Evolutionary conservation across 2,797 vertebrate genomes (phyloP).

Genomic region (Manis crassicaudata): DNA sequence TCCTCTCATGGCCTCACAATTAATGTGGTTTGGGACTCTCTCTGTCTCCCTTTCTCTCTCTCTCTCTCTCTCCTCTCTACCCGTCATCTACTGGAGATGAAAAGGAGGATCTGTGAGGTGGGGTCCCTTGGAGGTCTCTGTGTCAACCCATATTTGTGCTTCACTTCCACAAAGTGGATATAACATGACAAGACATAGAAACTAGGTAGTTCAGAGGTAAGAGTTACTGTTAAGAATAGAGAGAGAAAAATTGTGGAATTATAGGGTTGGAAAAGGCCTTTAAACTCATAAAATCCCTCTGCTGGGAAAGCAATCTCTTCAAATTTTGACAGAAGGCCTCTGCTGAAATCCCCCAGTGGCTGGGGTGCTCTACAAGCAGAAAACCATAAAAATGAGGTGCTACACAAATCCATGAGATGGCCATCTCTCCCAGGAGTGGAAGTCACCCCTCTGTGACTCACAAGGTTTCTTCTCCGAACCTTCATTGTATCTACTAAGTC

Average conservation of each 20-base stretch:
- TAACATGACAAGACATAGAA: background rate
- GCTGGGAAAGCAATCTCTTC: background rate
- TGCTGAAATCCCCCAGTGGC: background rate
- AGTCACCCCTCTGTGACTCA: background rate
- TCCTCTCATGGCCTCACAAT: background rate
- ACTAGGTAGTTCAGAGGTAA: background rate
- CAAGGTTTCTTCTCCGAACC: background rate
- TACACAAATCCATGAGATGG: background rate
- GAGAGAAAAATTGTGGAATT: background rate
- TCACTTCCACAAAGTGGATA: background rate
- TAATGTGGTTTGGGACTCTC: background rate
- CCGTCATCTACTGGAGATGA: background rate
- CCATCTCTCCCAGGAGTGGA: background rate
- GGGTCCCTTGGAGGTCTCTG: background rate
- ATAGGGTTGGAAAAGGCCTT: background rate
- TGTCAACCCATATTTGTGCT: background rate
- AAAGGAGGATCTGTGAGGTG: background rate
- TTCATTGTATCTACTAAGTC: background rate
- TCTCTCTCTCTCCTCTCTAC: background rate
- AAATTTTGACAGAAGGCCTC: background rate
- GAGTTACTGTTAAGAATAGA: constrained; percentile 23
- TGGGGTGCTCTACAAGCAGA: background rate
- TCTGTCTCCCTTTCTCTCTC: background rate
- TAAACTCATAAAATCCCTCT: constrained; percentile 3
- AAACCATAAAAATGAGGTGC: background rate